These are phyloP conservation scores for Drosophila mayaguana DNA, from an alignment of 2,888 invertebrate species.

Conservation along the genomic window DNA sequence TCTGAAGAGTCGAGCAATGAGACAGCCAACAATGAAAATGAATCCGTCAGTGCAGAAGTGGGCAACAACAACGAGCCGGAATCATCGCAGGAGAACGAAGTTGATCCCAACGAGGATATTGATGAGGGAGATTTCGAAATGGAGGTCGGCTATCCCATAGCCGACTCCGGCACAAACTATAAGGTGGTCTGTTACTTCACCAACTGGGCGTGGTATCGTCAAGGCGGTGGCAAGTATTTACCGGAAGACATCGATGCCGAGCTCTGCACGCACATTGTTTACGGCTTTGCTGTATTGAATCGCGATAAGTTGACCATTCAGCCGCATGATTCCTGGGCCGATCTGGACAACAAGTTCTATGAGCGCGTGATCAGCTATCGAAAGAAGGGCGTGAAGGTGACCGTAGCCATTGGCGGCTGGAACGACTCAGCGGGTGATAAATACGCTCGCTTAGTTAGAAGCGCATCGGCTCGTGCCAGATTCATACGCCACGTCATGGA, in stretches of 20 bases:
- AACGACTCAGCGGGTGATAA: constrained; percentile 96
- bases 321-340: constrained; percentile 95
- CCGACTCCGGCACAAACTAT: constrained; percentile 85
- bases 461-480: constrained; percentile 88
- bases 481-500: constrained; percentile 91
- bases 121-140: constrained; percentile 70
- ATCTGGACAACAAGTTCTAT: constrained; percentile 96
- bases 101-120: constrained; percentile 74
- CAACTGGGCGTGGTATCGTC: constrained; percentile 97
- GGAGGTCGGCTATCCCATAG: constrained; percentile 40
- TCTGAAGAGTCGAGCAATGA: constrained; percentile 25
- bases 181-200: constrained; percentile 96
- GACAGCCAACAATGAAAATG: constrained; percentile 18
- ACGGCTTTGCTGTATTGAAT: constrained; percentile 95
- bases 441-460: constrained; percentile 93
- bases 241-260: constrained; percentile 93
- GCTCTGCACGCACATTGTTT: constrained; percentile 95
- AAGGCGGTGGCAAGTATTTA: constrained; percentile 91
- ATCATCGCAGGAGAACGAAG: constrained; percentile 55
- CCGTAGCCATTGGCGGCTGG: constrained; percentile 97
- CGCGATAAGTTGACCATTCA: constrained; percentile 91
- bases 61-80: constrained; percentile 27
- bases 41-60: background rate
- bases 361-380: constrained; percentile 92
- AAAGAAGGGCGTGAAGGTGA: constrained; percentile 90